Evolutionary conservation across 1,140 invertebrate species (phyloP).

Genomic region (Lethocerus indicus): DNA sequence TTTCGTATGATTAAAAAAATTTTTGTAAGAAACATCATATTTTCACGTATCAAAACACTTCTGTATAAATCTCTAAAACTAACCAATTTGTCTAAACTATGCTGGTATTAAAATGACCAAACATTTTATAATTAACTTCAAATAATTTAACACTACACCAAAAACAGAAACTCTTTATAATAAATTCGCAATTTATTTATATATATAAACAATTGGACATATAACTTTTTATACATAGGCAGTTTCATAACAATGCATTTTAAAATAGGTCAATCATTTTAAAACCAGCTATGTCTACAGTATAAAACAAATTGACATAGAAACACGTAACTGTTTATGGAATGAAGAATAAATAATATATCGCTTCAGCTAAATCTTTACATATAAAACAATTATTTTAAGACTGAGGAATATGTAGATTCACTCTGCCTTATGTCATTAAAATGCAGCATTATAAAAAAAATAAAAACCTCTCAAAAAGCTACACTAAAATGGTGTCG

Average conservation of each 20-base stretch:
- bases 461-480: too few relatives aligned
- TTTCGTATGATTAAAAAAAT: slow-evolving; percentile 2
- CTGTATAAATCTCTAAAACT: slow-evolving; percentile 2
- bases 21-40: neutral
- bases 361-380: slow-evolving; percentile 1
- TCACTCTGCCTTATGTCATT: too few relatives aligned
- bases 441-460: too few relatives aligned
- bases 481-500: too few relatives aligned
- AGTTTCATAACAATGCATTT: neutral
- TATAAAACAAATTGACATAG: slow-evolving; percentile 9
- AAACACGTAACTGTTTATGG: slow-evolving; percentile 12
- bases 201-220: slow-evolving; percentile 8
- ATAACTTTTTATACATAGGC: slow-evolving; percentile 4
- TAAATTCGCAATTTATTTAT: slow-evolving; percentile 6
- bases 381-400: too few relatives aligned
- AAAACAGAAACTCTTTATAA: slow-evolving; percentile 11
- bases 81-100: slow-evolving; percentile 9
- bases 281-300: slow-evolving; percentile 11
- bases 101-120: slow-evolving; percentile 9
- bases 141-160: slow-evolving; percentile 1
- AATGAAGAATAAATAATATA: slow-evolving; percentile 16
- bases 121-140: neutral
- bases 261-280: slow-evolving; percentile 9
- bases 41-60: slow-evolving; percentile 7
- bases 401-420: too few relatives aligned